Percentiles rank a stretch among this genome's conserved stretches.
Evolutionary conservation across 2,888 invertebrate species (phyloP).

Genomic region (Eudasyphora cyanicolor): DNA sequence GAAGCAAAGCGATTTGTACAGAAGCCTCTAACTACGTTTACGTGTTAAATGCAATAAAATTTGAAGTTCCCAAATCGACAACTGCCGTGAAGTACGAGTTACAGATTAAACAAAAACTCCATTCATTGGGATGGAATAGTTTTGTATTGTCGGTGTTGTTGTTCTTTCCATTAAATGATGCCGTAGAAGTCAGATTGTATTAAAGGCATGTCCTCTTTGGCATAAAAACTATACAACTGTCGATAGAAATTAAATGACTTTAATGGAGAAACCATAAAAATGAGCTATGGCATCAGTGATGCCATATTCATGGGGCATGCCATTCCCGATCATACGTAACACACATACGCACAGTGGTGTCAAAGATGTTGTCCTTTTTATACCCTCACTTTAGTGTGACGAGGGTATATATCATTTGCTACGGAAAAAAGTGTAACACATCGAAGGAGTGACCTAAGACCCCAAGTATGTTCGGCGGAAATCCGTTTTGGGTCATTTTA

Average conservation of each 20-base stretch:
- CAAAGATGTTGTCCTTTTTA: background rate
- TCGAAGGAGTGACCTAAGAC: too few relatives aligned
- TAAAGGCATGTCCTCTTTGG: conserved; percentile 61
- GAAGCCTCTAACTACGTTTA: conserved; percentile 60
- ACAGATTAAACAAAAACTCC: background rate
- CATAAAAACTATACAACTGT: conserved; percentile 56
- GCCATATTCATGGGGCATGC: conserved; percentile 1
- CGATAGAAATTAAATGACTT: conserved; percentile 62
- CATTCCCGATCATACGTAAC: background rate
- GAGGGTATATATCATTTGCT: too few relatives aligned
- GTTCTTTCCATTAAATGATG: conserved; percentile 41
- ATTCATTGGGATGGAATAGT: background rate
- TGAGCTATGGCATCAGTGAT: conserved; percentile 52
- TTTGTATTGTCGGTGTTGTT: background rate
- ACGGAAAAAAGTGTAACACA: too few relatives aligned
- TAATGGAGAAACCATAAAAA: conserved; percentile 61
- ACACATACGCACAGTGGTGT: background rate
- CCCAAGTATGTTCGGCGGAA: too few relatives aligned
- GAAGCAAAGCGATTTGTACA: conserved; percentile 62
- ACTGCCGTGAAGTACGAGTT: background rate
- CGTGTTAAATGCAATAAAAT: conserved; percentile 61
- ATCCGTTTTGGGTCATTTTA: too few relatives aligned
- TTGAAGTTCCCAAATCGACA: conserved; percentile 17
- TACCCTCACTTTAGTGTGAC: too few relatives aligned
- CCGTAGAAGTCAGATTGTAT: conserved; percentile 48